Conservation (phyloP, 2,113 vertebrate species). For the Tachycineta bicolor region DNA sequence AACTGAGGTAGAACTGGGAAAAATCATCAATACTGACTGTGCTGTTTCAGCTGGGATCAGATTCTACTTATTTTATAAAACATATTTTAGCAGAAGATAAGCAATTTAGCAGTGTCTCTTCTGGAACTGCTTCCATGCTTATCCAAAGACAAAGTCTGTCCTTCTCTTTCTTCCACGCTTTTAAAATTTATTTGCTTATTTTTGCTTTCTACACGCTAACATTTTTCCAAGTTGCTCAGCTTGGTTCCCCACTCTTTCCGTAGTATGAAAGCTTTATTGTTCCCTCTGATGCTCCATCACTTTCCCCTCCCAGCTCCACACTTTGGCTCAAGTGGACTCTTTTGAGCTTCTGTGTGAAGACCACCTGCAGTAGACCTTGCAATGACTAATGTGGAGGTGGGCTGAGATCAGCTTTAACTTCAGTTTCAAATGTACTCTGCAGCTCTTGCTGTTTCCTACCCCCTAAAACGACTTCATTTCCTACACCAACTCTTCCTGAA, state of each 20-base stretch:
- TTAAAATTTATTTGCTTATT: background rate
- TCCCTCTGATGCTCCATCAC: conserved; percentile 30
- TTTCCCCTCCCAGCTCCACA: background rate
- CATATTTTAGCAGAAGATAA: background rate
- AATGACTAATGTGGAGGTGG: conserved; percentile 13
- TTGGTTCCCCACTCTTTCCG: background rate
- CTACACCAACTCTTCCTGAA: conserved; percentile 28
- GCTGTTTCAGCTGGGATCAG: background rate
- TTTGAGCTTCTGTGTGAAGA: conserved; percentile 64
- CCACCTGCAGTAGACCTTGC: conserved; percentile 59
- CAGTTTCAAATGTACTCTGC: conserved; percentile 18
- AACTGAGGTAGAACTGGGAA: background rate
- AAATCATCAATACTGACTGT: background rate
- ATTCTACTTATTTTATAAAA: background rate
- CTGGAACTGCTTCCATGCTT: background rate
- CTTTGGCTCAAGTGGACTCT: conserved; percentile 30
- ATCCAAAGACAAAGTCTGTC: background rate
- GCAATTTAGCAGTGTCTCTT: background rate
- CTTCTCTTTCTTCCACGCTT: background rate
- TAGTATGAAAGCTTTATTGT: conserved; percentile 65
- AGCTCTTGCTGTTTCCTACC: conserved; percentile 31
- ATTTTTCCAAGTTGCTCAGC: conserved; percentile 11
- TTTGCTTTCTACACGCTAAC: background rate
- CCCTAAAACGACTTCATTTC: conserved; percentile 49
- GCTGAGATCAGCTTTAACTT: conserved; percentile 44